phyloP scores from a whole-genome alignment of 2,797 vertebrate species.

The Petrocephalus schoutedeni region DNA sequence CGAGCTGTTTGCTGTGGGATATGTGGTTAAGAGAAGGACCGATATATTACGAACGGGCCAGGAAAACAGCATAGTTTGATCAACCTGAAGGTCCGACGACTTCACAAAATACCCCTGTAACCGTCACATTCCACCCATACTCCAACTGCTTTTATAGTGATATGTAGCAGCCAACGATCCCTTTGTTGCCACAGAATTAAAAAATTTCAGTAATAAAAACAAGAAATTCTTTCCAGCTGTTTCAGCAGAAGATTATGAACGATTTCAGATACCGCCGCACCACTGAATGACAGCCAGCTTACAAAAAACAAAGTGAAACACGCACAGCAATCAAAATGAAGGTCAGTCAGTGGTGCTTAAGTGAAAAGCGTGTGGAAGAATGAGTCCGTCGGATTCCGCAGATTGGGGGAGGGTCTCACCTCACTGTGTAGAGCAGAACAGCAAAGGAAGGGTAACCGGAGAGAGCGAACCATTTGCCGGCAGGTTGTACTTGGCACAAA shows the following conservation, averaged over 20 bases:
- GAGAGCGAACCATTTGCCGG: constrained; percentile 12
- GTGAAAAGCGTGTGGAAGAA: background rate
- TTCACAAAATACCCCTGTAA: background rate
- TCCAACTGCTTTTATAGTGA: background rate
- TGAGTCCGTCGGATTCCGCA: background rate
- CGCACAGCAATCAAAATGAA: background rate
- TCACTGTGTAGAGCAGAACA: background rate
- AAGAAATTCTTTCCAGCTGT: background rate
- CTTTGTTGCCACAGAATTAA: background rate
- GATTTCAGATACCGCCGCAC: background rate
- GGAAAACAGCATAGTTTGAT: background rate
- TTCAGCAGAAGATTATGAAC: background rate
- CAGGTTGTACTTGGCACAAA: constrained; percentile 22
- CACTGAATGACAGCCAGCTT: background rate
- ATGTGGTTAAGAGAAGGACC: background rate
- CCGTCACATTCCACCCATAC: background rate
- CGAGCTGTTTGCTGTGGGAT: background rate
- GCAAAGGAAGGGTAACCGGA: background rate
- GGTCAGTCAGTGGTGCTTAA: background rate
- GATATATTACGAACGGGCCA: background rate
- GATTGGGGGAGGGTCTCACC: background rate
- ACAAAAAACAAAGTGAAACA: background rate
- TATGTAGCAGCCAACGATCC: background rate
- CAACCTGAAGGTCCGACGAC: background rate
- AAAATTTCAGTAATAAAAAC: constrained; percentile 5